These are phyloP conservation scores for Zygothrica quintamaculata DNA, from an alignment of 2,888 invertebrate species.

Conservation along the genomic window DNA sequence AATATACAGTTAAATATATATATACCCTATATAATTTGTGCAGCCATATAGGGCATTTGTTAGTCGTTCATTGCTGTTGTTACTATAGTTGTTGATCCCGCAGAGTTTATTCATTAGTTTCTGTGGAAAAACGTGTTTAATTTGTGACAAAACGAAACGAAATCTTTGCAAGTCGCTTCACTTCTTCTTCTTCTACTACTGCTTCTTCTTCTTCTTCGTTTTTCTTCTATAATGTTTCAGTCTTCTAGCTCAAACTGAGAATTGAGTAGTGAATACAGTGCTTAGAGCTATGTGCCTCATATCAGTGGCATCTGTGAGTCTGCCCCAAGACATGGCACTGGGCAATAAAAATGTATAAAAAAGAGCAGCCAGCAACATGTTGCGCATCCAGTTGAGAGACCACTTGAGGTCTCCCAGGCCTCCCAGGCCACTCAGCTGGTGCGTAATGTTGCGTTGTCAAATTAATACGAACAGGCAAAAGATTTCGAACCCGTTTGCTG, in stretches of 20 bases:
- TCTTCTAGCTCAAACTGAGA: slow-evolving; percentile 4
- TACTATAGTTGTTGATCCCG: slow-evolving; percentile 1
- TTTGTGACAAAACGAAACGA: slow-evolving; percentile 82
- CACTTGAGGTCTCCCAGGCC: too few relatives aligned
- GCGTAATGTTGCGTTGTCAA: slow-evolving; percentile 61
- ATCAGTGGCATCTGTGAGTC: slow-evolving; percentile 62
- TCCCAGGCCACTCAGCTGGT: slow-evolving; percentile 36
- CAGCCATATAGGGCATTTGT: not conserved
- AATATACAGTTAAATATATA: too few relatives aligned
- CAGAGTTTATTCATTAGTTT: slow-evolving; percentile 82
- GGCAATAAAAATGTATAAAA: slow-evolving; percentile 51
- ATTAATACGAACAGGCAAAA: slow-evolving; percentile 57
- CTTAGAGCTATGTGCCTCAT: slow-evolving; percentile 46
- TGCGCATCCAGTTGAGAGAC: slow-evolving; percentile 15
- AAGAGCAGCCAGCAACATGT: slow-evolving; percentile 4
- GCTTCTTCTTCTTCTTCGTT: slow-evolving; percentile 13
- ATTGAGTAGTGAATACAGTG: not conserved
- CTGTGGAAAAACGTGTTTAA: slow-evolving; percentile 83
- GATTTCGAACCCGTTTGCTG: slow-evolving; percentile 33
- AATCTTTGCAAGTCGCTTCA: slow-evolving; percentile 45
- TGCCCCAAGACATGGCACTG: slow-evolving; percentile 6
- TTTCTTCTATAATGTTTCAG: slow-evolving; percentile 14
- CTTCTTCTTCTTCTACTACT: slow-evolving; percentile 1
- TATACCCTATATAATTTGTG: too few relatives aligned
- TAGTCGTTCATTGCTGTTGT: not conserved